Evolutionary conservation across 2,113 vertebrate species (phyloP).

Genomic region (Oxygymnocypris stewartii): DNA sequence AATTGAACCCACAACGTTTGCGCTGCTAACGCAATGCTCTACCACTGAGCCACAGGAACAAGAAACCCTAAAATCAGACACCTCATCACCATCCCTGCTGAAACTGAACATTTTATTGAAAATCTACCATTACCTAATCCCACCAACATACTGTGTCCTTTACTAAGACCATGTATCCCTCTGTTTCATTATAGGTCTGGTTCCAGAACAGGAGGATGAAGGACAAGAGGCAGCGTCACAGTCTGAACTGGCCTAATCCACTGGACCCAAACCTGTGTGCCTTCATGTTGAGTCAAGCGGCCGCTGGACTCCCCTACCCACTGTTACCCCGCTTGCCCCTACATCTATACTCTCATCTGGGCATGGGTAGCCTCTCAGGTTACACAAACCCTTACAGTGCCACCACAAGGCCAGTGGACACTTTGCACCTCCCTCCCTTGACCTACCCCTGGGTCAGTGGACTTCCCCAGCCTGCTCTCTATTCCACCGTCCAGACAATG

Average conservation of each 20-base stretch:
- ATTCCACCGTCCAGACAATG: slow-evolving; percentile 53
- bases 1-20: too few relatives aligned
- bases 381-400: slow-evolving; percentile 56
- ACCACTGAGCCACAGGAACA: too few relatives aligned
- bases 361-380: slow-evolving; percentile 51
- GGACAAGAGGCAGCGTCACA: slow-evolving; percentile 71
- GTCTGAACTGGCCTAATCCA: slow-evolving; percentile 66
- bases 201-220: slow-evolving; percentile 79
- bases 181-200: slow-evolving; percentile 58
- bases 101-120: slow-evolving; percentile 6
- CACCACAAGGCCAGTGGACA: slow-evolving; percentile 62
- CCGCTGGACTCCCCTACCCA: slow-evolving; percentile 58
- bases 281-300: slow-evolving; percentile 67
- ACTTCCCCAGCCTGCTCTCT: slow-evolving; percentile 55
- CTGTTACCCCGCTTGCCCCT: slow-evolving; percentile 64
- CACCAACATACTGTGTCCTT: neutral
- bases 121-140: neutral
- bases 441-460: slow-evolving; percentile 58
- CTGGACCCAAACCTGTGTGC: slow-evolving; percentile 67
- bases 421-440: slow-evolving; percentile 58
- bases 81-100: neutral
- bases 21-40: too few relatives aligned
- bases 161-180: slow-evolving; percentile 11
- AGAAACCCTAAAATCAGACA: neutral
- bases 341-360: slow-evolving; percentile 66